Conservation (phyloP, 1,140 invertebrate species). For the Zaprionus kolodkinae region DNA sequence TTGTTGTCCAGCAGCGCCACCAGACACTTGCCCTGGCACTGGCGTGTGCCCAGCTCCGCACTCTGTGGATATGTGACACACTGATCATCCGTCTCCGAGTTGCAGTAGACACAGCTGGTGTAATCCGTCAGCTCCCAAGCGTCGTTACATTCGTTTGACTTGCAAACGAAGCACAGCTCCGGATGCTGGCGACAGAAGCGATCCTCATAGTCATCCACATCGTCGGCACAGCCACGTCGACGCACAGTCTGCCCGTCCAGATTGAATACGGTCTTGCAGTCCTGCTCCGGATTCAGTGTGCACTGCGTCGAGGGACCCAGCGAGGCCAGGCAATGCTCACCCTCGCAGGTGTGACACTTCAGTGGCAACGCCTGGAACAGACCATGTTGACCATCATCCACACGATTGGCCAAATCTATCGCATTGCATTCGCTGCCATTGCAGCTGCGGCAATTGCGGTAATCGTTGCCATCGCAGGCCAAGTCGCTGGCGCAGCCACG, state of each 20-base stretch:
- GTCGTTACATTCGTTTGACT: conserved; percentile 77
- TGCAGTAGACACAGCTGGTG: conserved; percentile 67
- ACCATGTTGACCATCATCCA: conserved; percentile 70
- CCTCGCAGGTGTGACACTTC: conserved; percentile 65
- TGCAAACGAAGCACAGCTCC: conserved; percentile 64
- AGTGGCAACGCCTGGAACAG: conserved; percentile 67
- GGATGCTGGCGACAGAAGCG: conserved; percentile 64
- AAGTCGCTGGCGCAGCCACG: conserved; percentile 72
- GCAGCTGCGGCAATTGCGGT: conserved; percentile 67
- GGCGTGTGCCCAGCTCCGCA: conserved; percentile 24
- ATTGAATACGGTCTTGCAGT: conserved; percentile 76
- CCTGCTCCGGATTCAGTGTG: conserved; percentile 55
- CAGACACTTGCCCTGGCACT: conserved; percentile 69
- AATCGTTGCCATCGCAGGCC: conserved; percentile 59
- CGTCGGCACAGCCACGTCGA: conserved; percentile 70
- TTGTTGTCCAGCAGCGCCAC: conserved; percentile 52
- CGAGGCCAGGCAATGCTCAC: conserved; percentile 66
- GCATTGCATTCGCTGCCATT: conserved; percentile 65
- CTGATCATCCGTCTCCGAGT: conserved; percentile 37
- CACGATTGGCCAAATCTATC: conserved; percentile 66
- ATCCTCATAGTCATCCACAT: conserved; percentile 77
- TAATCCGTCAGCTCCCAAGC: conserved; percentile 62
- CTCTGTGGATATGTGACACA: conserved; percentile 57
- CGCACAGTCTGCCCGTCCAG: conserved; percentile 56
- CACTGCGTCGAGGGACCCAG: conserved; percentile 60